Conservation (phyloP, 2,888 invertebrate species). For the Nipponacmea schrenckii region DNA sequence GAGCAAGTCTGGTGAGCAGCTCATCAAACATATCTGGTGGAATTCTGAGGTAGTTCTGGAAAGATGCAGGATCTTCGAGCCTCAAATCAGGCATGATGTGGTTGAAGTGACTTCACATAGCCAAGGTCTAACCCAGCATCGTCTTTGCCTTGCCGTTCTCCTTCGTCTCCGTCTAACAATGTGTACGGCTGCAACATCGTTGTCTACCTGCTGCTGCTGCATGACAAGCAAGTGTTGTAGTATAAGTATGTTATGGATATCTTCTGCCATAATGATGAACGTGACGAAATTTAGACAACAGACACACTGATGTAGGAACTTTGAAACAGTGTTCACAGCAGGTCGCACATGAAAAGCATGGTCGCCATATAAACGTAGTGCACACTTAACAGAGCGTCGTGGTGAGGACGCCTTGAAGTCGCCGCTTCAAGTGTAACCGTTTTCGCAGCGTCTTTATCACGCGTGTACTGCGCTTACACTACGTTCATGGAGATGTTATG, state of each 20-base stretch:
- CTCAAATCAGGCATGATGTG: background rate
- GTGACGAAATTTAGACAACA: background rate
- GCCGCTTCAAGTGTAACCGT: background rate
- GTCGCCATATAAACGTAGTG: background rate
- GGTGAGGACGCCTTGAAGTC: no score
- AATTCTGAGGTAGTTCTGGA: background rate
- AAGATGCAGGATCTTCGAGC: constrained; percentile 11
- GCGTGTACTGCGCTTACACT: background rate
- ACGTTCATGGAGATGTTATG: background rate
- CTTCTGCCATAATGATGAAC: background rate
- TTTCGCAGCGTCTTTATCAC: background rate
- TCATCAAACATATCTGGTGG: constrained; percentile 11
- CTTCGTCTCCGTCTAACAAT: background rate
- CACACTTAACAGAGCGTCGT: background rate
- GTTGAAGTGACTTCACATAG: background rate
- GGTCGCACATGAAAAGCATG: background rate
- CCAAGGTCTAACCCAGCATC: background rate
- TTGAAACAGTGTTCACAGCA: background rate
- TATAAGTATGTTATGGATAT: background rate
- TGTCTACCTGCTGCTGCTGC: background rate
- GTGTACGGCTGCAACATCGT: background rate
- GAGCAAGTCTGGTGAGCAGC: constrained; percentile 4
- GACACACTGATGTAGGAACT: no score
- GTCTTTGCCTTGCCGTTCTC: background rate
- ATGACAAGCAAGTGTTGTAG: background rate